Conservation (phyloP, 2,888 invertebrate species). For the Lamellibrachia satsuma region DNA sequence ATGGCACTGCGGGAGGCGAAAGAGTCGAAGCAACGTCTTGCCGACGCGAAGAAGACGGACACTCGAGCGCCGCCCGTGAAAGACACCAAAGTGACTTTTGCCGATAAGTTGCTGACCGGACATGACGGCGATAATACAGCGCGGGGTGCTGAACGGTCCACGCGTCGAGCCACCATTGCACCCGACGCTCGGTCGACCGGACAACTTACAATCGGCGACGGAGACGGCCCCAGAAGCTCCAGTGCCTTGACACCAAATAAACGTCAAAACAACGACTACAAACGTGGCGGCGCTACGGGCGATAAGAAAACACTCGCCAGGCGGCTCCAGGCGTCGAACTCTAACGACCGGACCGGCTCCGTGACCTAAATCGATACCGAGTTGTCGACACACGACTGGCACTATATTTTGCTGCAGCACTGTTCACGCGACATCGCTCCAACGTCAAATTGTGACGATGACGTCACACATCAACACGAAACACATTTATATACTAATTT, state of each 20-base stretch:
- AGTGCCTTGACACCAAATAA: not conserved
- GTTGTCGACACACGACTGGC: not conserved
- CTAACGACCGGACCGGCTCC: not conserved
- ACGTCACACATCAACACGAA: not conserved
- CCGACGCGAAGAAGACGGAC: not conserved
- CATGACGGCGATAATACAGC: not conserved
- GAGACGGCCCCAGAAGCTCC: not conserved
- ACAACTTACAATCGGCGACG: not conserved
- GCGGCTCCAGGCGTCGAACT: not conserved
- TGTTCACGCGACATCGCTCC: not conserved
- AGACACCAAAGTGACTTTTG: not conserved
- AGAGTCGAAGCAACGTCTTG: not conserved
- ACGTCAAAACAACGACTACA: not conserved
- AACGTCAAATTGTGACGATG: not conserved
- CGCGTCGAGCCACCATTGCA: not conserved
- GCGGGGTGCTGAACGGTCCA: not conserved
- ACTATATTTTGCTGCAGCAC: not conserved
- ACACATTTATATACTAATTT: not conserved
- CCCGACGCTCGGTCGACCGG: not conserved
- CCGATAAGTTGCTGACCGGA: not conserved
- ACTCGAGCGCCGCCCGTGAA: not conserved
- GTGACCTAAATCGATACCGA: not conserved
- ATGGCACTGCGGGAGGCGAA: not conserved
- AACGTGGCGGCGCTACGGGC: not conserved
- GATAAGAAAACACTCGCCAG: not conserved